Evolutionary conservation across 2,888 invertebrate genomes (phyloP).

Genomic region (Drosophila meridionalis): DNA sequence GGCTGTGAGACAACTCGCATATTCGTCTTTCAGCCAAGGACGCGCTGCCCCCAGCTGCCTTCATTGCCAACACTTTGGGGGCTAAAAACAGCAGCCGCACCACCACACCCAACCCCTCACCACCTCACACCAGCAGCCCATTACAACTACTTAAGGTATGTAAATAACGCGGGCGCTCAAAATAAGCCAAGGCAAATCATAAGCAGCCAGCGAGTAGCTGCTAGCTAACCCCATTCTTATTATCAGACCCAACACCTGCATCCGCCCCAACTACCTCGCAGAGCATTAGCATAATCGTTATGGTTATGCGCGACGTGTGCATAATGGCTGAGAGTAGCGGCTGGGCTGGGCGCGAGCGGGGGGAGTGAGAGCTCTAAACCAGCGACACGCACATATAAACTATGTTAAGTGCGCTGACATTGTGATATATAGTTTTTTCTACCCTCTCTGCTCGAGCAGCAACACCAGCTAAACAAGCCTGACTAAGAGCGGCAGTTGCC

Average conservation of each 20-base stretch:
- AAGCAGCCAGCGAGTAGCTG: conserved; percentile 51
- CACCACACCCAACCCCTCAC: conserved; percentile 1
- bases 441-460: conserved; percentile 31
- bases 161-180: conserved; percentile 71
- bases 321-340: conserved; percentile 57
- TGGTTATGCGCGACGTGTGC: conserved; percentile 78
- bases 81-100: conserved; percentile 26
- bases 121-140: conserved; percentile 49
- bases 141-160: conserved; percentile 81
- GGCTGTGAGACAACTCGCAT: conserved; percentile 52
- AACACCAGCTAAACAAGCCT: conserved; percentile 11
- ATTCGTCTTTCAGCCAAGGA: conserved; percentile 60
- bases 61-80: conserved; percentile 74
- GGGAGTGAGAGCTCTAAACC: conserved; percentile 34
- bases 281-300: conserved; percentile 80
- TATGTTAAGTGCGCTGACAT: conserved; percentile 79
- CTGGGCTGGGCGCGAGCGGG: not conserved
- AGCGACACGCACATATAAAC: conserved; percentile 64
- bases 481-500: conserved; percentile 4
- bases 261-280: conserved; percentile 16
- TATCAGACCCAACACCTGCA: conserved; percentile 14
- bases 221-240: conserved; percentile 39
- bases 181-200: conserved; percentile 78
- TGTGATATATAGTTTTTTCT: conserved; percentile 64
- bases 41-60: conserved; percentile 40